These are phyloP conservation scores for Phalacrocorax pelagicus DNA, from an alignment of 2,113 vertebrate species.

Conservation along the genomic window DNA sequence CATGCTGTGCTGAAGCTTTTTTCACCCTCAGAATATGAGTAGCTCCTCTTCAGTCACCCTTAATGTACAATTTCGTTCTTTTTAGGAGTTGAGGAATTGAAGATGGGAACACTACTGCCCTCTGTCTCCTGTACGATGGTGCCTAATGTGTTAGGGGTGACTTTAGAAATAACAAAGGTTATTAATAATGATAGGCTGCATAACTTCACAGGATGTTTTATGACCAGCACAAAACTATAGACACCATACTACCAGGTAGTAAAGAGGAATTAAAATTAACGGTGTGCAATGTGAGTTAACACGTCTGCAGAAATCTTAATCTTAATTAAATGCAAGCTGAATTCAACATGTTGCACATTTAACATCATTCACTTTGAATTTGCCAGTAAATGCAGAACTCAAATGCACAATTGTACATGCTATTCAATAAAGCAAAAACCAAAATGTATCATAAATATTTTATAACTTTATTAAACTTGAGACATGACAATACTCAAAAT, in stretches of 20 bases:
- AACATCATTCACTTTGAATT: neutral
- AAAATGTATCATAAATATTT: constrained; percentile 88
- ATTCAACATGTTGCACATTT: neutral
- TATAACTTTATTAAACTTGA: constrained; percentile 90
- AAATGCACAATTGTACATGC: neutral
- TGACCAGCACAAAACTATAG: neutral
- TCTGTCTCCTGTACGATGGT: neutral
- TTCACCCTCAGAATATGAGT: neutral
- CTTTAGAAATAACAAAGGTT: neutral
- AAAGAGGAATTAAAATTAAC: neutral
- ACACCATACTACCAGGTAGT: neutral
- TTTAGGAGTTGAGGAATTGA: neutral
- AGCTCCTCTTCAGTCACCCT: neutral
- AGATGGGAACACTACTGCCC: neutral
- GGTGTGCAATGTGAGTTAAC: neutral
- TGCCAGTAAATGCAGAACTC: neutral
- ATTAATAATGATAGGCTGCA: neutral
- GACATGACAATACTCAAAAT: constrained; percentile 86
- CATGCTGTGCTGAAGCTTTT: neutral
- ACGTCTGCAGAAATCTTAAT: neutral
- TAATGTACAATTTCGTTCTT: neutral
- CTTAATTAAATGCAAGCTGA: neutral
- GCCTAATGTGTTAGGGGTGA: neutral
- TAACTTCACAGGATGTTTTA: neutral
- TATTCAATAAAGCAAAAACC: constrained; percentile 53